Evolutionary conservation across 2,113 vertebrate genomes (phyloP).

Genomic region (Bufo bufo): DNA sequence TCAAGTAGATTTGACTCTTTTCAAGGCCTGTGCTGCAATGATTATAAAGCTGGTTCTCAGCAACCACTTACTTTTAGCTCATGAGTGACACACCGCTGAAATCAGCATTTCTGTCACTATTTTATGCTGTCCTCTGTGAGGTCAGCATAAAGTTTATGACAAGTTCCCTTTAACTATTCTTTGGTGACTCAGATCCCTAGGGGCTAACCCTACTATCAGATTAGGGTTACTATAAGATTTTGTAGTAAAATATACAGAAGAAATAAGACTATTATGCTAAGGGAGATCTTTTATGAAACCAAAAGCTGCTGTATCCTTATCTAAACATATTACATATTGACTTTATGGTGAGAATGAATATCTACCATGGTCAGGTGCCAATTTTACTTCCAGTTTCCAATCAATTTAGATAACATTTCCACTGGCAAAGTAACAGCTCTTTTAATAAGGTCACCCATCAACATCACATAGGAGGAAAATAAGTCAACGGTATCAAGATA

Average conservation of each 20-base stretch:
- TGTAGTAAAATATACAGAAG: not conserved
- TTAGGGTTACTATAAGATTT: too few relatives aligned
- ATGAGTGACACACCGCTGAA: too few relatives aligned
- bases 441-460: conserved; percentile 40
- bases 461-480: conserved; percentile 17
- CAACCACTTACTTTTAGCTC: too few relatives aligned
- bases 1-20: too few relatives aligned
- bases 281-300: not conserved
- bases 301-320: not conserved
- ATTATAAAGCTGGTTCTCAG: too few relatives aligned
- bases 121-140: too few relatives aligned
- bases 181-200: too few relatives aligned
- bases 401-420: conserved; percentile 41
- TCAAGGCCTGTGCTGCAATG: too few relatives aligned
- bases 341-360: conserved; percentile 29
- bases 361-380: conserved; percentile 35
- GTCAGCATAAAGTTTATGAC: too few relatives aligned
- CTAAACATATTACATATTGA: conserved; percentile 21
- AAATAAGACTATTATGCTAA: not conserved
- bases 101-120: too few relatives aligned
- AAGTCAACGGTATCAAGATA: conserved; percentile 37
- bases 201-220: too few relatives aligned
- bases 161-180: too few relatives aligned
- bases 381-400: conserved; percentile 25
- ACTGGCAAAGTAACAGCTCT: conserved; percentile 19